phyloP scores from a whole-genome alignment of 2,888 invertebrate species.

The Hofmannophila pseudospretella region DNA sequence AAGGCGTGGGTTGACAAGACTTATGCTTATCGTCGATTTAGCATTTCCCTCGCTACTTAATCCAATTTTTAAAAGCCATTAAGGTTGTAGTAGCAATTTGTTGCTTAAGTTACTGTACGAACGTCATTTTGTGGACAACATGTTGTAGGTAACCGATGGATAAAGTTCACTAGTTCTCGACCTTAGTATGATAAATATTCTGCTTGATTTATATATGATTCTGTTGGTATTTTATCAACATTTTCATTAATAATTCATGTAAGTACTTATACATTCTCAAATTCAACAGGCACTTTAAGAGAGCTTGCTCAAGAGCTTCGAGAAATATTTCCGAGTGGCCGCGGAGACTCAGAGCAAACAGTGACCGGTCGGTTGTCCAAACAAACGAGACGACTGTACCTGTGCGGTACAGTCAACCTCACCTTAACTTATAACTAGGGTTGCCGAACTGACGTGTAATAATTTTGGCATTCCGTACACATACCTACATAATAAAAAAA shows the following conservation, averaged over 20 bases:
- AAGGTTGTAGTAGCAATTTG: constrained; percentile 65
- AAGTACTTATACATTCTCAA: constrained; percentile 2
- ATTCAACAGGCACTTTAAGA: constrained; percentile 5
- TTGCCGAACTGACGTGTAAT: too few relatives aligned
- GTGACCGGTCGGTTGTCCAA: constrained; percentile 70
- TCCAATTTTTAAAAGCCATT: constrained; percentile 70
- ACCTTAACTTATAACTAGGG: neutral
- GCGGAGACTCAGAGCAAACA: constrained; percentile 65
- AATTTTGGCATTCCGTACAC: too few relatives aligned
- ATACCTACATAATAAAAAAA: too few relatives aligned
- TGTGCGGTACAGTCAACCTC: constrained; percentile 11
- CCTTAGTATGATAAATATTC: neutral
- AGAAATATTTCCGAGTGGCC: constrained; percentile 63
- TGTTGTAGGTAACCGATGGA: neutral
- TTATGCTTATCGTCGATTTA: constrained; percentile 70
- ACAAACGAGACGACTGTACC: constrained; percentile 46
- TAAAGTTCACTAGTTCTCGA: neutral
- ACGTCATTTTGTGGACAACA: constrained; percentile 11
- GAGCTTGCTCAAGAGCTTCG: constrained; percentile 45
- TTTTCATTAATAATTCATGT: constrained; percentile 10
- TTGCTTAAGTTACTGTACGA: constrained; percentile 47
- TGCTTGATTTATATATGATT: neutral
- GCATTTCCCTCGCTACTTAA: constrained; percentile 71
- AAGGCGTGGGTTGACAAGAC: constrained; percentile 68
- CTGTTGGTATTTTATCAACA: neutral